These are phyloP conservation scores for Cisticola juncidis DNA, from an alignment of 2,113 vertebrate species.

Conservation along the genomic window DNA sequence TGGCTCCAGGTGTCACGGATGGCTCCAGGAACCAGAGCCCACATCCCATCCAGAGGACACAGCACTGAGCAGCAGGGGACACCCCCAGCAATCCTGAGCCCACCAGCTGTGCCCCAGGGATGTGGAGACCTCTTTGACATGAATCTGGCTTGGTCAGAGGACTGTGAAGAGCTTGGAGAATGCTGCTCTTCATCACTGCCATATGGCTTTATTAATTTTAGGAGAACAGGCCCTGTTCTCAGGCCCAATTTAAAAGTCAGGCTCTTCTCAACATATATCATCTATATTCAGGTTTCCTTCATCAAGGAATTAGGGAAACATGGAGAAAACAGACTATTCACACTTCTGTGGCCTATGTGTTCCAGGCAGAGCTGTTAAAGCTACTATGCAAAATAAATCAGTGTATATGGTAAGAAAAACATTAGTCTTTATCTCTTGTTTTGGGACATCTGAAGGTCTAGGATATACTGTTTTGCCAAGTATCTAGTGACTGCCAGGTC, in stretches of 20 bases:
- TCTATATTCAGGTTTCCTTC: neutral
- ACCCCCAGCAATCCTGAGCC: neutral
- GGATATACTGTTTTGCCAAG: neutral
- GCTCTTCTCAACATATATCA: neutral
- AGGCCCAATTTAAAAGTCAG: neutral
- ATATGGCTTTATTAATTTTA: neutral
- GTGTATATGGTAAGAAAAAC: neutral
- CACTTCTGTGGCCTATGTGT: neutral
- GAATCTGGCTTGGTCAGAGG: neutral
- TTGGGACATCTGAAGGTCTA: neutral
- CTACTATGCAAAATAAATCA: neutral
- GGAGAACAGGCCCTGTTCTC: neutral
- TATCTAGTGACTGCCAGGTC: neutral
- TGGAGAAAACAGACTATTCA: neutral
- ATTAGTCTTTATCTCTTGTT: neutral
- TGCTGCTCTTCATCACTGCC: neutral
- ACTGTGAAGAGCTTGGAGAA: neutral
- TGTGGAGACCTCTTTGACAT: neutral
- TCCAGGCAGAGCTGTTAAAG: neutral
- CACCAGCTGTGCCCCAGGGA: neutral
- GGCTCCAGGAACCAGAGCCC: neutral
- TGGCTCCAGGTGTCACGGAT: neutral
- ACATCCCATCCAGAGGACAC: neutral
- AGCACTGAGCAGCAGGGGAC: neutral
- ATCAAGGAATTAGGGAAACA: neutral